Evolutionary conservation across 2,797 vertebrate genomes (phyloP), one percentile per base, ranked within the genome.

Genomic region (Acrossocheilus fasciatus): DNA sequence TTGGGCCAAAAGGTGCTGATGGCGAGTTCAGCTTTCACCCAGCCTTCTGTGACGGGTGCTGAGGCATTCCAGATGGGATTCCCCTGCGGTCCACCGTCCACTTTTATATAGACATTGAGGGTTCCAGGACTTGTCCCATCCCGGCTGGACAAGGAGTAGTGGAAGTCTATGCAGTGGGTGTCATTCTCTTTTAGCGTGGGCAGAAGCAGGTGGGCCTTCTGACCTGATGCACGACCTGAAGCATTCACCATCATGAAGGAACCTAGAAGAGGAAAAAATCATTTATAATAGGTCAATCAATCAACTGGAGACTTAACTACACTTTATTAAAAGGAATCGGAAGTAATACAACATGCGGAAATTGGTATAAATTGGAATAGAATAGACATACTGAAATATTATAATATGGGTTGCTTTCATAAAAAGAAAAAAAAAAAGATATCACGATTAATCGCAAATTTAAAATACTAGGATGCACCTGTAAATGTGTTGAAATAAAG

Each of bases 1-100:
- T 99, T 98, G 0, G 98, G 98, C 98, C 98, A 99, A 94, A 99
- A 99, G 0, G 98, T 99, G 86, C 98, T 98, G 90, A 99, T 98
- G 87, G 98, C 98, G 23, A 99, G 96, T 88, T 99, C 98, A 6
- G 97, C 96, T 87, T 98, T 98, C 88, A 97, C 97, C 98, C 98
- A 99, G 30, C 98, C 98, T 69, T 99, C 98, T 0, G 98, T 99
- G 41, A 98, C 96, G 0, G 96, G 95, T 0, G 96, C 96, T 0
- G 97, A 98, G 34, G 97, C 96, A 0, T 99, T 99, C 98, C 98
- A 99, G 11, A 98, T 96, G 0, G 98, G 98, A 88, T 99, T 99
- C 1, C 98, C 98, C 92, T 98, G 98, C 0, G 97, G 96, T 0
- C 98, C 98, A 17, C 98, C 97, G 0, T 99, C 98, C 92, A 99